phyloP scores from a whole-genome alignment of 2,797 vertebrate species.

The Notoglanidium macrostoma region DNA sequence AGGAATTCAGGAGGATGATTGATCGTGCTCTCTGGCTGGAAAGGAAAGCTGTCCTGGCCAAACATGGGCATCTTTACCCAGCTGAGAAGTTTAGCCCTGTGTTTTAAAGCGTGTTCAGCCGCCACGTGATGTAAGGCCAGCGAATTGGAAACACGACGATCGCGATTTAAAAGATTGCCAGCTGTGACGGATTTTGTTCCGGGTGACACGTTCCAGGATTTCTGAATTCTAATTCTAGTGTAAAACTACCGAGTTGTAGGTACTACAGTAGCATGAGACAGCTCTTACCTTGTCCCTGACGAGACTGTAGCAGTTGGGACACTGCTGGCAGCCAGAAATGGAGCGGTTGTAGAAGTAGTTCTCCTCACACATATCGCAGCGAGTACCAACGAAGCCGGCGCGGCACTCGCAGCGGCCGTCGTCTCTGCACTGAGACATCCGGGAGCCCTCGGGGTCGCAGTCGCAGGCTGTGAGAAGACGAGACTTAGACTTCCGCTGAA shows the following conservation, averaged over 20 bases:
- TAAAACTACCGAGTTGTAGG: not conserved
- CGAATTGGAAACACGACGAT: not conserved
- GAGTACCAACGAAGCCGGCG: slow-evolving; percentile 88
- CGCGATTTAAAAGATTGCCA: not conserved
- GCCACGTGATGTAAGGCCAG: not conserved
- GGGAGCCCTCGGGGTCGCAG: slow-evolving; percentile 90
- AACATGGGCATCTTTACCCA: not conserved
- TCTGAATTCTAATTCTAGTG: not conserved
- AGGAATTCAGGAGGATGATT: not conserved
- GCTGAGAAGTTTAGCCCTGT: not conserved
- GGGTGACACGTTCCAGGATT: not conserved
- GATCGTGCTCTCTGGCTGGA: not conserved
- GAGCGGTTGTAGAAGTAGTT: slow-evolving; percentile 98
- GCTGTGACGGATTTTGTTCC: not conserved
- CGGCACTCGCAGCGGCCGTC: slow-evolving; percentile 86
- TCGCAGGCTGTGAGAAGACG: slow-evolving; percentile 82
- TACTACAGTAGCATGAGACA: not conserved
- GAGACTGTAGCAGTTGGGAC: slow-evolving; percentile 91
- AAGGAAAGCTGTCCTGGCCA: not conserved
- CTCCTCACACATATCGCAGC: slow-evolving; percentile 96
- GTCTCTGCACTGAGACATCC: slow-evolving; percentile 84
- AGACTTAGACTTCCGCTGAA: not conserved
- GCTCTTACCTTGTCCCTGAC: slow-evolving; percentile 90
- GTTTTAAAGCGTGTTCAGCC: not conserved
- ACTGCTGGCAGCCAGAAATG: slow-evolving; percentile 90